phyloP scores from a whole-genome alignment of 2,888 invertebrate genomes.

The Catocala sponsa region DNA sequence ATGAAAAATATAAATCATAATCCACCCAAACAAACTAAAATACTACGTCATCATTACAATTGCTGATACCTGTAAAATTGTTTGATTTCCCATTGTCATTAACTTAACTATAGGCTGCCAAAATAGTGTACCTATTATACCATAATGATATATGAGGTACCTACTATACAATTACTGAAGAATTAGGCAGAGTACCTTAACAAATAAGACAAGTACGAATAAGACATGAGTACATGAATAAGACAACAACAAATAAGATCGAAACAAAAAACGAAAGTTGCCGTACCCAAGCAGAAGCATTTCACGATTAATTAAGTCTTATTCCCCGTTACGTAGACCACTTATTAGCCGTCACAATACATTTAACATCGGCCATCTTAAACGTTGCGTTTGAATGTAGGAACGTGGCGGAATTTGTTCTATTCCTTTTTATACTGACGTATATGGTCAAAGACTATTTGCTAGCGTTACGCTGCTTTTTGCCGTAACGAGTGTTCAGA shows the following conservation, averaged over 20 bases:
- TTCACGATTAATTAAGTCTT: conserved; percentile 79
- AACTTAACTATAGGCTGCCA: too few relatives aligned
- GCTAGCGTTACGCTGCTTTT: conserved; percentile 9
- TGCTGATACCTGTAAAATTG: too few relatives aligned
- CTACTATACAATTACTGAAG: too few relatives aligned
- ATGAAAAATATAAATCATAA: too few relatives aligned
- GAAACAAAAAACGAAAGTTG: conserved; percentile 61
- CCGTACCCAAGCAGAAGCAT: conserved; percentile 59
- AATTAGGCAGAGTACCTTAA: too few relatives aligned
- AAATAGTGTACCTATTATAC: too few relatives aligned
- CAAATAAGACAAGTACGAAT: too few relatives aligned
- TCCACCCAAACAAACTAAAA: too few relatives aligned
- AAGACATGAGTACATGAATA: too few relatives aligned
- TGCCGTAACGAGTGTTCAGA: conserved; percentile 1
- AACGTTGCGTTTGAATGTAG: conserved; percentile 44
- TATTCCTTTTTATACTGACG: conserved; percentile 4
- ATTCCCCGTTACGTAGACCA: conserved; percentile 74
- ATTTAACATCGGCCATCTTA: conserved; percentile 77
- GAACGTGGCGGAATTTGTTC: conserved; percentile 33
- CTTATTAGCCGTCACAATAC: conserved; percentile 83
- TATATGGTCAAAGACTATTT: conserved; percentile 16
- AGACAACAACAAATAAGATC: neutral
- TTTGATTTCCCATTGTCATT: too few relatives aligned
- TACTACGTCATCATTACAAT: too few relatives aligned
- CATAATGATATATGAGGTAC: too few relatives aligned